phyloP scores from a whole-genome alignment of 1,140 invertebrate genomes.

The Rhizoglyphus robini region DNA sequence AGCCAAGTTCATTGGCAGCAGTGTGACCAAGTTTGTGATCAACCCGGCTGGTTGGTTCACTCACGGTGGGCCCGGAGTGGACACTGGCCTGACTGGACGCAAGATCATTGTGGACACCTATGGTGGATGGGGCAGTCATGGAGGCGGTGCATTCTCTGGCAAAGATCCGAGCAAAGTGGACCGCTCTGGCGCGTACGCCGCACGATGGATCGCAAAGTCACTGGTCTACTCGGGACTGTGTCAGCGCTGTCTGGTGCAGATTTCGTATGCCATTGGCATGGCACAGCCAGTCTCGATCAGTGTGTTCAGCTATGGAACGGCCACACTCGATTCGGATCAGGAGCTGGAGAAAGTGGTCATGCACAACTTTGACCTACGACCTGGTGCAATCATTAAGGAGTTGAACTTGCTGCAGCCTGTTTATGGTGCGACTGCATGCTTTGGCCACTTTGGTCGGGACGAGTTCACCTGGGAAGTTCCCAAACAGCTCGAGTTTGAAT shows the following conservation, averaged over 20 bases:
- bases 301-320: constrained; percentile 92
- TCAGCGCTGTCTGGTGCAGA: constrained; percentile 73
- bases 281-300: constrained; percentile 90
- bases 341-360: constrained; percentile 84
- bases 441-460: constrained; percentile 93
- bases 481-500: constrained; percentile 53
- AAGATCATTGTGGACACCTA: constrained; percentile 99
- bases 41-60: constrained; percentile 94
- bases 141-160: constrained; percentile 85
- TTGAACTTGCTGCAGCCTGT: constrained; percentile 85
- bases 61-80: constrained; percentile 88
- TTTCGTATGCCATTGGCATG: constrained; percentile 68
- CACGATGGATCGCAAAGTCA: constrained; percentile 90
- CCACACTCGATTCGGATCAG: constrained; percentile 66
- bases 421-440: constrained; percentile 91
- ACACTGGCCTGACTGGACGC: constrained; percentile 84
- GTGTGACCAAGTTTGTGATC: constrained; percentile 84
- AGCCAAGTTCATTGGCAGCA: constrained; percentile 70
- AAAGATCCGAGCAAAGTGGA: constrained; percentile 97
- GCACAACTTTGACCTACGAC: constrained; percentile 92
- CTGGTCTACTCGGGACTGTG: constrained; percentile 76
- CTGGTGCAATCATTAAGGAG: constrained; percentile 92
- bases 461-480: constrained; percentile 94
- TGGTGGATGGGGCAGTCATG: constrained; percentile 93
- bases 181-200: constrained; percentile 86